Evolutionary conservation across 2,888 invertebrate species (phyloP).

Genomic region (Heteropelma amictum): DNA sequence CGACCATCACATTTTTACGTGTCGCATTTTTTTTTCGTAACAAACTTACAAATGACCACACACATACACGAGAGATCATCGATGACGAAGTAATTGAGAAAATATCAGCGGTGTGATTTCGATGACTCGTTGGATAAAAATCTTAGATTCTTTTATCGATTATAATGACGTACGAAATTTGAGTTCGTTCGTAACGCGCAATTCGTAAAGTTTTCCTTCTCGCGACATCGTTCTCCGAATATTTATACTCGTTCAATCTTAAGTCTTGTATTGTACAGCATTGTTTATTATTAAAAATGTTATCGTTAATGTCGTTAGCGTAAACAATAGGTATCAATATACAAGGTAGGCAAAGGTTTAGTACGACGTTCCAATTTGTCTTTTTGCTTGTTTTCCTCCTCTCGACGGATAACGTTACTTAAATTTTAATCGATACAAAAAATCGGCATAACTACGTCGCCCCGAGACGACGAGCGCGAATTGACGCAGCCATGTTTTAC

Average conservation of each 20-base stretch:
- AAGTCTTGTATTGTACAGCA: conserved; percentile 51
- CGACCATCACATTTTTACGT: conserved; percentile 37
- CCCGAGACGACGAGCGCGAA: background rate
- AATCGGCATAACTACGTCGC: conserved; percentile 54
- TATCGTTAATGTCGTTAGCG: conserved; percentile 50
- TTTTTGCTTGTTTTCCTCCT: background rate
- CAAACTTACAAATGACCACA: conserved; percentile 44
- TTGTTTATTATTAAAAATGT: conserved; percentile 41
- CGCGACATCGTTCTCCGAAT: conserved; percentile 16
- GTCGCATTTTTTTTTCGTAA: conserved; percentile 34
- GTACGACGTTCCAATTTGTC: conserved; percentile 3
- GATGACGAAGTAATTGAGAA: conserved; percentile 43
- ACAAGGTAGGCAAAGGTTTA: conserved; percentile 53
- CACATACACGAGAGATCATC: conserved; percentile 14
- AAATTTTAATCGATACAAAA: conserved; percentile 57
- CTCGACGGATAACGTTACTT: conserved; percentile 35
- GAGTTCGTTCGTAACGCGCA: background rate
- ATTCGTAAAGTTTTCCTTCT: conserved; percentile 6
- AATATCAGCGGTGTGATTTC: conserved; percentile 10
- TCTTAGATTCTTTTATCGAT: background rate
- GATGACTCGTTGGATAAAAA: conserved; percentile 27
- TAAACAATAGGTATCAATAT: conserved; percentile 53
- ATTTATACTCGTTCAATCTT: conserved; percentile 12
- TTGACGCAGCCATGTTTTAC: conserved; percentile 36
- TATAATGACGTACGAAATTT: background rate